Conservation (phyloP, 2,888 invertebrate genomes). For the Myopa testacea region DNA sequence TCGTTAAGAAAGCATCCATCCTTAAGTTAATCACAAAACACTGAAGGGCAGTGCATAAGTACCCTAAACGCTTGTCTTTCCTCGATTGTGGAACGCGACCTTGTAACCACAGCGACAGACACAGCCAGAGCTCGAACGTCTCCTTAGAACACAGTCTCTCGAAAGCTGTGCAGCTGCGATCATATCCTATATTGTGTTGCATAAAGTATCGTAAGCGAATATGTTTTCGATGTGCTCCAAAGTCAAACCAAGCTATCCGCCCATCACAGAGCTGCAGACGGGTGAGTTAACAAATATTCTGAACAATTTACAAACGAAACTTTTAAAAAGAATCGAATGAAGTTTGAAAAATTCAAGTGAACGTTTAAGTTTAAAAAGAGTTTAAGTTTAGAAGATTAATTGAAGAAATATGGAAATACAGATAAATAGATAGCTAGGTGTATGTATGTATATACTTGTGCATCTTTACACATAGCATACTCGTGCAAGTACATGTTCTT, state of each 20-base stretch:
- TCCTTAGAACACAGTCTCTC: neutral
- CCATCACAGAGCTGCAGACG: slow-evolving; percentile 59
- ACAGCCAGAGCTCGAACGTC: neutral
- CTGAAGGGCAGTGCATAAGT: neutral
- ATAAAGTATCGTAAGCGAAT: slow-evolving; percentile 40
- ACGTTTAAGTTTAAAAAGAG: neutral
- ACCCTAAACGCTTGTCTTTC: neutral
- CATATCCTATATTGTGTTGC: slow-evolving; percentile 9
- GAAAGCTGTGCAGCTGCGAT: slow-evolving; percentile 17
- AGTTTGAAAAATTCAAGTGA: neutral
- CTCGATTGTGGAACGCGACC: slow-evolving; percentile 31
- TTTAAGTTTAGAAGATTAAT: neutral
- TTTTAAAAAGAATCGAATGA: neutral
- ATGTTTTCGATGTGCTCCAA: slow-evolving; percentile 69
- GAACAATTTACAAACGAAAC: neutral
- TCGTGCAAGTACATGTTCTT: too few species aligned
- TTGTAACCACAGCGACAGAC: neutral
- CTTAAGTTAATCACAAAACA: neutral
- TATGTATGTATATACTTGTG: neutral
- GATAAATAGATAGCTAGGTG: neutral
- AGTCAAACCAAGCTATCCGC: slow-evolving; percentile 63
- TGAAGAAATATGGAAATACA: neutral
- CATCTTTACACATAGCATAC: too few species aligned
- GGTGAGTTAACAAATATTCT: slow-evolving; percentile 57
- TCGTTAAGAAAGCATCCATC: neutral